phyloP scores from a whole-genome alignment of 2,888 invertebrate genomes.

The Byasa hedistus region DNA sequence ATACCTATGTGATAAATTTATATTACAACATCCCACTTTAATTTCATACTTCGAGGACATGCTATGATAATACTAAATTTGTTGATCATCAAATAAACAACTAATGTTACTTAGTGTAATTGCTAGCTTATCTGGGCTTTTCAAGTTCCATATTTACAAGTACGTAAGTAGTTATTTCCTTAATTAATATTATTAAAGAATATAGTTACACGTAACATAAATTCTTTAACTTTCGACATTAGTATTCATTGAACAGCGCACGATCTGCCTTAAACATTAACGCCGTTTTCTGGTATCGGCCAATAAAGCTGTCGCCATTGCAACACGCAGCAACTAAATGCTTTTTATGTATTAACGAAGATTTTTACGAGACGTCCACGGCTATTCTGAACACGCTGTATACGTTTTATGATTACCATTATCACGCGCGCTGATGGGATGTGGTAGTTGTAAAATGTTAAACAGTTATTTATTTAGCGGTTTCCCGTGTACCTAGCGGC shows the following conservation, averaged over 20 bases:
- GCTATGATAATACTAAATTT: too few species aligned
- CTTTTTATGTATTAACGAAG: constrained; percentile 49
- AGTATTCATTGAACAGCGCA: constrained; percentile 23
- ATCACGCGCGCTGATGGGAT: constrained; percentile 62
- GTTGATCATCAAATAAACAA: too few species aligned
- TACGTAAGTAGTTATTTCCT: too few species aligned
- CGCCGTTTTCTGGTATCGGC: constrained; percentile 53
- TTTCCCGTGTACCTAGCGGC: constrained; percentile 49
- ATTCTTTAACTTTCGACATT: too few species aligned
- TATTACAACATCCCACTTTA: too few species aligned
- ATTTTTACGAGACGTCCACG: constrained; percentile 49
- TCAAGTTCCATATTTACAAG: too few species aligned
- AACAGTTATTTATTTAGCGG: constrained; percentile 66
- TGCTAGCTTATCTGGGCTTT: too few species aligned
- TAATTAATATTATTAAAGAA: too few species aligned
- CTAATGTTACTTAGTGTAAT: too few species aligned
- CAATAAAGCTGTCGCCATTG: constrained; percentile 64
- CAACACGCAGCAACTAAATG: constrained; percentile 54
- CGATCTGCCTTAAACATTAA: constrained; percentile 36
- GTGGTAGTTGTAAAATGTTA: constrained; percentile 60
- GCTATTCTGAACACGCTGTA: constrained; percentile 55
- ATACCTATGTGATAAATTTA: too few species aligned
- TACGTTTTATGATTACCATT: constrained; percentile 60
- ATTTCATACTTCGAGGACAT: too few species aligned
- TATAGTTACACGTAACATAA: too few species aligned